These are phyloP conservation scores for Buteo buteo DNA, from an alignment of 2,113 vertebrate species.

Conservation along the genomic window DNA sequence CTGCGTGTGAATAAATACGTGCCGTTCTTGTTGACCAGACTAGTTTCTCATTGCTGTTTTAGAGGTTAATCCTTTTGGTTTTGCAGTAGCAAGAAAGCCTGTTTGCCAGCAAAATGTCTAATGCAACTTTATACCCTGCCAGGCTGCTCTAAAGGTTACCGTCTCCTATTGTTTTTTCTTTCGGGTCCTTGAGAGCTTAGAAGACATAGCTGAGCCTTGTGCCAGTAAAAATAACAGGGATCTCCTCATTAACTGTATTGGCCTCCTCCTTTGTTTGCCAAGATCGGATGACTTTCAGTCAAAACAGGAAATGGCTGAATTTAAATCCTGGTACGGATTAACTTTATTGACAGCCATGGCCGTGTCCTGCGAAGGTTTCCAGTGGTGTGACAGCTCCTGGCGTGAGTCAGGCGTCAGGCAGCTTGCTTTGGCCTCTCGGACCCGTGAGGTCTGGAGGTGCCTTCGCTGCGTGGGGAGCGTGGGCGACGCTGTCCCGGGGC, in stretches of 20 bases:
- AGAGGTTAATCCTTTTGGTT: neutral
- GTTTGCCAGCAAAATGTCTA: slow-evolving; percentile 6
- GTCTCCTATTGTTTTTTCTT: slow-evolving; percentile 3
- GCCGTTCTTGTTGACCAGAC: neutral
- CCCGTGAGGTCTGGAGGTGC: neutral
- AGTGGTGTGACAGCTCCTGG: neutral
- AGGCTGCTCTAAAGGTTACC: neutral
- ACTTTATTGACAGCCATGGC: neutral
- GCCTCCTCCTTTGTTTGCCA: slow-evolving; percentile 70
- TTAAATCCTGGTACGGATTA: slow-evolving; percentile 69
- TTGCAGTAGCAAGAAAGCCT: neutral
- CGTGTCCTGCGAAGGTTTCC: neutral
- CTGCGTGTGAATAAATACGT: neutral
- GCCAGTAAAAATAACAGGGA: slow-evolving; percentile 62
- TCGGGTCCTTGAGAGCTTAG: neutral
- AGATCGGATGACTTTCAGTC: slow-evolving; percentile 57
- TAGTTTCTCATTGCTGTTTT: neutral
- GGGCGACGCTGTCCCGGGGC: neutral
- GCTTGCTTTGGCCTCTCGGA: neutral
- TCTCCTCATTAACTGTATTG: slow-evolving; percentile 46
- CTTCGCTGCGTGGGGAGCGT: rapidly evolving
- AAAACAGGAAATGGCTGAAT: slow-evolving; percentile 69
- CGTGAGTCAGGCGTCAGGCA: rapidly evolving
- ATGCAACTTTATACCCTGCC: neutral
- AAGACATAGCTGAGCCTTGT: neutral